Evolutionary conservation across 2,113 vertebrate species (phyloP), one percentile per base, ranked within the genome.

Genomic region (Odocoileus virginianus): DNA sequence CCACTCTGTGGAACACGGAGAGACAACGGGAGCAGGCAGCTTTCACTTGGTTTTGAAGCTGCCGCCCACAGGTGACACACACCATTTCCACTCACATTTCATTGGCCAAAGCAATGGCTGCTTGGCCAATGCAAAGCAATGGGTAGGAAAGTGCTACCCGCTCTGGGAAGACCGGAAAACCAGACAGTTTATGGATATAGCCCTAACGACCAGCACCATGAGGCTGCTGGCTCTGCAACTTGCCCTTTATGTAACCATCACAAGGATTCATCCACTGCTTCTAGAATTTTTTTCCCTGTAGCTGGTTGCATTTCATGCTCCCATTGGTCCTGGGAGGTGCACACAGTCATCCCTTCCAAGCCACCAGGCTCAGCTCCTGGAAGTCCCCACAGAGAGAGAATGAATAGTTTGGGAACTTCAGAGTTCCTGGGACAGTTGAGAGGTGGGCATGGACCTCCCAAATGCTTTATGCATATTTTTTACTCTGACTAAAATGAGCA

Each of bases 401-500:
- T 9, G 43, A 88, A 67, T 36, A n/a, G 54, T 55, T 89, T 54
- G 21, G 23, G 88, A 91, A 87, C 57, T 40, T 84, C 91, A 90
- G 93, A 94, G 54, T 40, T 87, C 81, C 84, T 95, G 54, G 84
- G 52, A 85, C 52, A 57, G 54, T 12, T 43, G 58, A 27, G 82
- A 16, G 82, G 9, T 90, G 47, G 33, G 81, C 60, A 2, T 45
- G 43, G 90, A 67, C 52, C 92, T 92, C 90, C 55, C 61, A 90
- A 43, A 84, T 67, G 21, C 36, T 96, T 79, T 87, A 23, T 76
- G 74, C 14, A 1, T 78, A 11, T 52, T 96, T 97, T 85, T 85
- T 85, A 87, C 89, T 95, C 96, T 92, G 84, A 71, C 92, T 94
- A 76, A 97, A 96, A 84, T 82, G 76, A 98, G 27, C 91, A 95